phyloP scores from a whole-genome alignment of 2,888 invertebrate genomes.

The Chymomyza caudatula region DNA sequence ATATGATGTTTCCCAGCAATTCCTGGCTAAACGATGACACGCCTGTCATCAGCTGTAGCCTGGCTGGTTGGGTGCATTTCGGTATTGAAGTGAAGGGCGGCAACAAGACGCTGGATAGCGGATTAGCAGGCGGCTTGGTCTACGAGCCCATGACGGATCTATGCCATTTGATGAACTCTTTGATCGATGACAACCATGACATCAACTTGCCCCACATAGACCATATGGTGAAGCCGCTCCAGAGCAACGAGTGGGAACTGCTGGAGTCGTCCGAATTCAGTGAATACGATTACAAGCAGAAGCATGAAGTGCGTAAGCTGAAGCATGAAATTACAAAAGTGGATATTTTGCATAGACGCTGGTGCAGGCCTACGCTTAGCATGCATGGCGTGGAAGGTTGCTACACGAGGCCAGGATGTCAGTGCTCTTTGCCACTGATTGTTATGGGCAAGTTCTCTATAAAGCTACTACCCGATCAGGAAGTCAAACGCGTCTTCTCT shows the following conservation, averaged over 20 bases:
- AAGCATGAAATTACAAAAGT: slow-evolving; percentile 23
- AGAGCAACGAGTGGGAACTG: slow-evolving; percentile 26
- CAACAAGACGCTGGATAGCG: slow-evolving; percentile 37
- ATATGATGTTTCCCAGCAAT: slow-evolving; percentile 34
- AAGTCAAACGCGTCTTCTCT: not conserved
- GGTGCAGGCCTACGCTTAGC: slow-evolving; percentile 37
- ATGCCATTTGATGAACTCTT: slow-evolving; percentile 41
- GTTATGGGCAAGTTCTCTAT: slow-evolving; percentile 44
- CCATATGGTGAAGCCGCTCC: not conserved
- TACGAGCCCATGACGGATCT: slow-evolving; percentile 50
- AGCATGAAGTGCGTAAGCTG: slow-evolving; percentile 30
- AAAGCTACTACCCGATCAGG: slow-evolving; percentile 45
- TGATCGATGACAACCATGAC: slow-evolving; percentile 22
- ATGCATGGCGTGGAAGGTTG: slow-evolving; percentile 47
- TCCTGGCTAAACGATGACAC: slow-evolving; percentile 27
- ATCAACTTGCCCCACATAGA: slow-evolving; percentile 18
- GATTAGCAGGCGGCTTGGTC: slow-evolving; percentile 37
- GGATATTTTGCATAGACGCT: slow-evolving; percentile 34
- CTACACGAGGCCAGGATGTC: slow-evolving; percentile 10
- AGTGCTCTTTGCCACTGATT: slow-evolving; percentile 27
- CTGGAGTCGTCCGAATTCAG: slow-evolving; percentile 33
- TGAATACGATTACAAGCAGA: slow-evolving; percentile 32
- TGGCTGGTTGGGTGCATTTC: slow-evolving; percentile 43
- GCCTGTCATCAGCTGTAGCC: slow-evolving; percentile 38
- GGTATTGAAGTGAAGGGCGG: slow-evolving; percentile 30